Conservation (phyloP, 2,113 vertebrate genomes). For the Psilopogon haemacephalus region DNA sequence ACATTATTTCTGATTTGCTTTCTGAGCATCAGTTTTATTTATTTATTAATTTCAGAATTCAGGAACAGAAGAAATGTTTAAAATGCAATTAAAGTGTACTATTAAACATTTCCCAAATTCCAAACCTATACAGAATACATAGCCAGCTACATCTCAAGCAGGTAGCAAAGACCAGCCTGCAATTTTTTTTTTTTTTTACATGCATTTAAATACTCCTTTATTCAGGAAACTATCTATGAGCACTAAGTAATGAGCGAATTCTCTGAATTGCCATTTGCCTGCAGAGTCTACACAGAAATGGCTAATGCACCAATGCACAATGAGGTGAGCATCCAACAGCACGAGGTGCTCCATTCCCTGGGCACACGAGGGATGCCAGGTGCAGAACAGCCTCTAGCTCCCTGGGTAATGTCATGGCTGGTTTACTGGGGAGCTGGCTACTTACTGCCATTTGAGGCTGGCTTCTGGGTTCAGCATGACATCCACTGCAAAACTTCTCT, state of each 20-base stretch:
- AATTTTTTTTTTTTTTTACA: not conserved
- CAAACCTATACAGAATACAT: not conserved
- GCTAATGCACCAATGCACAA: not conserved
- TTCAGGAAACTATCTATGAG: not conserved
- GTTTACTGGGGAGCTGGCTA: not conserved
- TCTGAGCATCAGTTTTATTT: not conserved
- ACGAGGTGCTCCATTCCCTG: not conserved
- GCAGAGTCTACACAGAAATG: not conserved
- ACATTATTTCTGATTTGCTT: not conserved
- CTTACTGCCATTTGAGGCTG: not conserved
- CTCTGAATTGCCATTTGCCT: conserved; percentile 24
- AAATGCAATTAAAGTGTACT: not conserved
- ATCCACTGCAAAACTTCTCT: not conserved
- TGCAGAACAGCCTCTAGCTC: not conserved
- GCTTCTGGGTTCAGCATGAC: not conserved
- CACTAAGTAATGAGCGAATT: not conserved
- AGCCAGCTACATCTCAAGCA: not conserved
- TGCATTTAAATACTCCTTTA: not conserved
- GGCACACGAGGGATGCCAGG: not conserved
- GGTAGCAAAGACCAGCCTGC: not conserved
- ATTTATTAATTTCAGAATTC: not conserved
- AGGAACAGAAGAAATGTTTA: not conserved
- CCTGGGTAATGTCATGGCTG: not conserved
- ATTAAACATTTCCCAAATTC: not conserved
- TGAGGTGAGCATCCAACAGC: not conserved